Evolutionary conservation across 2,888 invertebrate species (phyloP), one percentile per base, ranked within the genome.

Genomic region (Scelioninae gen. 1): DNA sequence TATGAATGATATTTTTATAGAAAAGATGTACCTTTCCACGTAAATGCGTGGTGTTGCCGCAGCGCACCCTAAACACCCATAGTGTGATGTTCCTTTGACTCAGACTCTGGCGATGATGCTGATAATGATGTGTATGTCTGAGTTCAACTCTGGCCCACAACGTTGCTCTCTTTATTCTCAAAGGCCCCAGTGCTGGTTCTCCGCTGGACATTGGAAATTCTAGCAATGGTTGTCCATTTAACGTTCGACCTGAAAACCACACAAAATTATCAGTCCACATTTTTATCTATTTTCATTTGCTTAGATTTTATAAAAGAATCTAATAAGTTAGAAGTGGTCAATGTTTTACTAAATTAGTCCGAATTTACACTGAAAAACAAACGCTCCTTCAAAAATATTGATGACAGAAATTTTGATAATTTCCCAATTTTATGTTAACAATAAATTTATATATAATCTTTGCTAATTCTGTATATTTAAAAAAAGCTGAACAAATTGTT

Each of bases 191-290:
- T 77, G 92, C 93, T 69, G 92, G 93, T 86, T 92, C 93, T 65
- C 92, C 92, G 82, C 93, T 94, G 72, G 94, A 93, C 89, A 96
- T 95, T 72, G 96, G 95, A 93, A 98, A 98, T 92, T 97, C 97
- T 87, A 98, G 94, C 88, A 97, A 93, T 76, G 96, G 95, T 92
- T 97, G 97, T 65, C 96, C 96, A 91, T 97, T 97, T 88, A 97
- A 94, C 89, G 95, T 95, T 87, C 95, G 95, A 89, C 97, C 97
- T 97, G 94, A 38, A 93, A 91, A 43, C 16, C 6, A 66, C 49
- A 77, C 77, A 8, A 38, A 15, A 6, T 6, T 47, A 8, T 47
- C 16, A 47, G 6, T 16, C 3, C 5, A 38, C 38, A 38, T 16
- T 43, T 43, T 6, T n/a, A 7, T 43, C n/a, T 43, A n/a, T n/a